Percentiles rank a stretch among this genome's conserved stretches.
These are phyloP conservation scores for Xestia xanthographa DNA, from an alignment of 2,888 invertebrate species.

Conservation along the genomic window DNA sequence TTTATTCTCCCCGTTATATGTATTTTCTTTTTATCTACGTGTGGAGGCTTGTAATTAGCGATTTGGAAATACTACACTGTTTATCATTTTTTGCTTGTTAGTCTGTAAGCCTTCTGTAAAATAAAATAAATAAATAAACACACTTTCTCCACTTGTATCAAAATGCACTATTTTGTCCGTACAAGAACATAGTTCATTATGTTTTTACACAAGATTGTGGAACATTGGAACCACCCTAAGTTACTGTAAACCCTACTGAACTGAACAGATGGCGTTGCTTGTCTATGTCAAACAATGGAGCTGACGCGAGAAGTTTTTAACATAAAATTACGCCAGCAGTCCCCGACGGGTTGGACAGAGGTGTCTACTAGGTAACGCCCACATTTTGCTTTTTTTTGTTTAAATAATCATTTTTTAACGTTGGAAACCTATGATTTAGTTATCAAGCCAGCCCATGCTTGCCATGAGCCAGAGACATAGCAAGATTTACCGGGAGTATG, in stretches of 20 bases:
- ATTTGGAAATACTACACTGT: no score
- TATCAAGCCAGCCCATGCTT: background rate
- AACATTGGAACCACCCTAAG: background rate
- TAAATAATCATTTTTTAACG: background rate
- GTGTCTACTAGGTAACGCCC: background rate
- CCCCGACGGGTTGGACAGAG: background rate
- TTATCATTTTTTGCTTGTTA: no score
- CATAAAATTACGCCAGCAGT: background rate
- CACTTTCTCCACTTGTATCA: no score
- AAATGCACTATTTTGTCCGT: no score
- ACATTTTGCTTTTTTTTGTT: background rate
- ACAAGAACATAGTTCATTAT: slow-evolving; percentile 4
- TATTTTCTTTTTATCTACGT: no score
- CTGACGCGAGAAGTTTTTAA: background rate
- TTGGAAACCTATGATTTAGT: background rate
- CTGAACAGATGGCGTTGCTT: slow-evolving; percentile 41
- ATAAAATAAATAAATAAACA: no score
- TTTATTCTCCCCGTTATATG: no score
- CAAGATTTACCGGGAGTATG: background rate
- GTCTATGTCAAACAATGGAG: slow-evolving; percentile 5
- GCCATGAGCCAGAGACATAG: background rate
- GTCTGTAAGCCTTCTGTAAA: no score
- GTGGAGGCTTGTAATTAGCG: no score
- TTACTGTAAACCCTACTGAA: background rate
- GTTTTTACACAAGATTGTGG: slow-evolving; percentile 11